Conservation (phyloP, 2,888 invertebrate species). For the Cantharis rustica region DNA sequence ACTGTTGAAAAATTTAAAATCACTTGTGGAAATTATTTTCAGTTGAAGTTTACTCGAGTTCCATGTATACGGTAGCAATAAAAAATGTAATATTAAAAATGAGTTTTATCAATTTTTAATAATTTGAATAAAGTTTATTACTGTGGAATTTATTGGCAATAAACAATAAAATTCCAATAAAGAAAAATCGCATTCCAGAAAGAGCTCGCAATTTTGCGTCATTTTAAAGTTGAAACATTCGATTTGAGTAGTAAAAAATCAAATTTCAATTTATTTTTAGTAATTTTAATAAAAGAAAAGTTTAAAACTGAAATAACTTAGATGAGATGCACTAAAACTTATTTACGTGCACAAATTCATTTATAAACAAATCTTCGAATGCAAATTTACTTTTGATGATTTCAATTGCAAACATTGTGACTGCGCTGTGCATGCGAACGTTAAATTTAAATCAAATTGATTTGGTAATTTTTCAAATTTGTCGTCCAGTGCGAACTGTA, state of each 20-base stretch:
- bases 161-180: neutral
- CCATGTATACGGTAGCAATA: neutral
- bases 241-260: neutral
- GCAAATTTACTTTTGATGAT: neutral
- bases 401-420: neutral
- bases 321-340: neutral
- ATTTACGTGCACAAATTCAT: neutral
- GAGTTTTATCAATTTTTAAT: neutral
- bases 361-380: neutral
- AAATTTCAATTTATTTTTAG: neutral
- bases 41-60: no score
- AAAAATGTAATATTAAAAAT: neutral
- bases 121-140: neutral
- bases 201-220: neutral
- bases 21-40: no score
- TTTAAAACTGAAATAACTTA: neutral
- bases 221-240: neutral
- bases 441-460: neutral
- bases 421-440: neutral
- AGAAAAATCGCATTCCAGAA: neutral
- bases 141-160: neutral
- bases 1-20: no score
- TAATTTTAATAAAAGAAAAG: neutral
- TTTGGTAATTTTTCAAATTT: neutral
- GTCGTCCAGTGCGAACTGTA: neutral